These are phyloP conservation scores for Cryptops parisi DNA, from an alignment of 2,888 invertebrate genomes.

Conservation along the genomic window DNA sequence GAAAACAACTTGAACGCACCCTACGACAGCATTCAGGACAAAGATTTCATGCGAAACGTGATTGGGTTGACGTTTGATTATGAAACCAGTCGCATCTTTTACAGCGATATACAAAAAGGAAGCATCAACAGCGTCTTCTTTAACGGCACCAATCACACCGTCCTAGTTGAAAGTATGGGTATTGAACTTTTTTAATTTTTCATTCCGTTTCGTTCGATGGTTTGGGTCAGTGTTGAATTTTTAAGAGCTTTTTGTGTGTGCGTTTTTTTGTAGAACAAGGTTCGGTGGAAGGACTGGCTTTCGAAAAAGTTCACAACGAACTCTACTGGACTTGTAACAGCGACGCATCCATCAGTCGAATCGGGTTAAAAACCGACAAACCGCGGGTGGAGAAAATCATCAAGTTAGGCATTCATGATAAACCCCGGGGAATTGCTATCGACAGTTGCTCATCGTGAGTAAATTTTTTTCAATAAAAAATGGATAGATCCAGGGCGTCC, in stretches of 20 bases:
- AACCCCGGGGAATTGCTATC: slow-evolving; percentile 68
- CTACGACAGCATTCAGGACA: slow-evolving; percentile 52
- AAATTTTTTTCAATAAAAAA: too few species aligned
- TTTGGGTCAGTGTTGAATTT: background rate
- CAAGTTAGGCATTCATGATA: slow-evolving; percentile 52
- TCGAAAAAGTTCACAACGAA: slow-evolving; percentile 48
- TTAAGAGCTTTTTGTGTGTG: too few species aligned
- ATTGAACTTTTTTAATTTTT: slow-evolving; percentile 17
- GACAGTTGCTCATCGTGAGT: slow-evolving; percentile 56
- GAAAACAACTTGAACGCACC: slow-evolving; percentile 61
- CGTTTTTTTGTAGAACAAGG: slow-evolving; percentile 49
- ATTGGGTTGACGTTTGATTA: slow-evolving; percentile 73
- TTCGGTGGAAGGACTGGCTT: slow-evolving; percentile 74
- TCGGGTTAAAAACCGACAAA: slow-evolving; percentile 34
- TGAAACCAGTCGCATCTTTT: slow-evolving; percentile 51
- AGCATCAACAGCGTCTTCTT: slow-evolving; percentile 67
- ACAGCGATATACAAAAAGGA: slow-evolving; percentile 76
- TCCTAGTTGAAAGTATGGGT: slow-evolving; percentile 49
- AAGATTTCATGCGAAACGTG: slow-evolving; percentile 63
- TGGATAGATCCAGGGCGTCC: slow-evolving; percentile 56
- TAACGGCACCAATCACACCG: slow-evolving; percentile 56
- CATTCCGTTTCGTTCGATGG: background rate
- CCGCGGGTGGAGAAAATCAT: slow-evolving; percentile 39
- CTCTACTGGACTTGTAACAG: slow-evolving; percentile 78
- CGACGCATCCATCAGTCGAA: slow-evolving; percentile 53